These are phyloP conservation scores for Holothuria glaberrima DNA, from an alignment of 35 echinoderm and acorn worm species.

Conservation along the genomic window DNA sequence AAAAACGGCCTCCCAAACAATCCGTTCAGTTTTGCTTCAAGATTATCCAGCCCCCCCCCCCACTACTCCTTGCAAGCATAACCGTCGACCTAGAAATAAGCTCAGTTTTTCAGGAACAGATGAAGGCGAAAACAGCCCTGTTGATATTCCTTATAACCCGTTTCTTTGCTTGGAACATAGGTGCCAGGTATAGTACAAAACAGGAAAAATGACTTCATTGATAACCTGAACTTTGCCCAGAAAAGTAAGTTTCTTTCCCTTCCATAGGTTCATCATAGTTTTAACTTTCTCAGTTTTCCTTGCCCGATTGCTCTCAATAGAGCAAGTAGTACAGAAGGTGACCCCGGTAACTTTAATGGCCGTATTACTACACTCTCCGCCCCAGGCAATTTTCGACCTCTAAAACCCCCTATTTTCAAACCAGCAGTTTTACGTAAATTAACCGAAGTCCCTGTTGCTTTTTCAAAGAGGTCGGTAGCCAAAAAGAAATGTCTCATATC, in stretches of 20 bases:
- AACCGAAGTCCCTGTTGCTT: neutral
- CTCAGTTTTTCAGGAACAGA: no score
- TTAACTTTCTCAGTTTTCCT: no score
- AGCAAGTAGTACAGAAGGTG: neutral
- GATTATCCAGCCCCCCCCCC: neutral
- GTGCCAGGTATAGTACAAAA: neutral
- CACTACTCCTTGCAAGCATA: neutral
- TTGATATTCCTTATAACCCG: neutral
- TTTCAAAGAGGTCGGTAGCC: no score
- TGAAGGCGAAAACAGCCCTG: no score
- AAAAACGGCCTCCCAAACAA: neutral
- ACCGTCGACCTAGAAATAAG: no score
- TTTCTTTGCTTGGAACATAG: neutral
- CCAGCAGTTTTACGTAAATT: neutral
- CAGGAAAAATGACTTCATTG: no score
- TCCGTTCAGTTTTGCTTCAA: neutral
- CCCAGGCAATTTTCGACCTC: no score
- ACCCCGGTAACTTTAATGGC: constrained; percentile 11
- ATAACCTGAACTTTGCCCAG: no score
- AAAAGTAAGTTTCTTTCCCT: neutral
- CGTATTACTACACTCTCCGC: neutral
- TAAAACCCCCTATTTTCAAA: no score
- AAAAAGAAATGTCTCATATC: no score
- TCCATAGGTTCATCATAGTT: neutral
- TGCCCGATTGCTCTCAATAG: no score